Percentiles rank a stretch among this genome's conserved stretches.
These are phyloP conservation scores for Sinocyclocheilus anshuiensis DNA, from an alignment of 2,113 vertebrate species.

Conservation along the genomic window DNA sequence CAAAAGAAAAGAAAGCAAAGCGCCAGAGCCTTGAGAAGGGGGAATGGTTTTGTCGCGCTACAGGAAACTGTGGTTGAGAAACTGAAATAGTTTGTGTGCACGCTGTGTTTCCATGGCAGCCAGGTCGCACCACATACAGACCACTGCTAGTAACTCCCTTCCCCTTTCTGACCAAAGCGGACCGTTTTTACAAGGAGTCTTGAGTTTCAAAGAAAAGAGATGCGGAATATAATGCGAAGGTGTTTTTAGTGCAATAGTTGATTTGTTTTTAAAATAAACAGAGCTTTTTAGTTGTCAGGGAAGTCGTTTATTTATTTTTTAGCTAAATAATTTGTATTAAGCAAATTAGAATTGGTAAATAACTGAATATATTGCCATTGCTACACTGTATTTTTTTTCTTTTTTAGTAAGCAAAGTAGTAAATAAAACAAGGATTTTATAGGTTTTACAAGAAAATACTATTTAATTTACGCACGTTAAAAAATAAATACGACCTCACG, in stretches of 20 bases:
- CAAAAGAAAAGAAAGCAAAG: conserved; percentile 44
- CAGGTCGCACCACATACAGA: conserved; percentile 72
- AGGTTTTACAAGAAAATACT: no score
- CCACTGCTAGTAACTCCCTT: conserved; percentile 73
- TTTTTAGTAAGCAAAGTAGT: no score
- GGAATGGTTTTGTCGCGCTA: conserved; percentile 36
- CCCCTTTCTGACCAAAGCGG: conserved; percentile 70
- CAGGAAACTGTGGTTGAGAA: conserved; percentile 84
- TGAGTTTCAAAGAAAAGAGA: background rate
- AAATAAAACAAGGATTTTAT: no score
- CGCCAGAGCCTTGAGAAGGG: conserved; percentile 26
- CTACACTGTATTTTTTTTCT: no score
- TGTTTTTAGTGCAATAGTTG: background rate
- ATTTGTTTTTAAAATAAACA: background rate
- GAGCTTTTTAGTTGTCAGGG: background rate
- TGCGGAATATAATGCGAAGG: background rate
- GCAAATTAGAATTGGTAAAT: background rate
- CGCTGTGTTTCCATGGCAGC: conserved; percentile 78
- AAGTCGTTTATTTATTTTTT: background rate
- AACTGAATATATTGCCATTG: background rate
- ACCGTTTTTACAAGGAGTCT: conserved; percentile 33
- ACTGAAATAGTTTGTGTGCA: conserved; percentile 72
- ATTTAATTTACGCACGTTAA: no score
- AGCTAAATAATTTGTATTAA: background rate
- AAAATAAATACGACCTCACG: no score